These are phyloP conservation scores for Parasteatoda lunata DNA, from an alignment of 2,888 invertebrate species.

Conservation along the genomic window DNA sequence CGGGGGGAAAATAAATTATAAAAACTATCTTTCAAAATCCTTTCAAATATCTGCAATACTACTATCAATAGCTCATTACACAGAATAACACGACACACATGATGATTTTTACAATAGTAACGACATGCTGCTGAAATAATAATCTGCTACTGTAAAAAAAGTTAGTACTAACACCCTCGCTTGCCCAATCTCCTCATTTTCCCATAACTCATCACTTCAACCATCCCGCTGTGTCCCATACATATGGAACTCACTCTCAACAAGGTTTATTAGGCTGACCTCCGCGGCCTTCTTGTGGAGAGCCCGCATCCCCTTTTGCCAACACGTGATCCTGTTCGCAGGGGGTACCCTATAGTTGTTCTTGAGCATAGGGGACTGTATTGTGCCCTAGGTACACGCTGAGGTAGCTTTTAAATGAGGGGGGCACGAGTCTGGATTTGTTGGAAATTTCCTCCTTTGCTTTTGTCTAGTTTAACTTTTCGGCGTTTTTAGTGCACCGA, in stretches of 20 bases:
- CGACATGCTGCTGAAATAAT: constrained; percentile 25
- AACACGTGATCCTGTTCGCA: constrained; percentile 43
- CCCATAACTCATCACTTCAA: constrained; percentile 33
- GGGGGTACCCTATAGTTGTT: constrained; percentile 48
- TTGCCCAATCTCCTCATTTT: constrained; percentile 18
- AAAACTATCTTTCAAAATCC: no score
- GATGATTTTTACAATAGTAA: no score
- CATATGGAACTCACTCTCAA: constrained; percentile 33
- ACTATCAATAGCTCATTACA: no score
- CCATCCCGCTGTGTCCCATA: constrained; percentile 31
- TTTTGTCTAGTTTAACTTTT: neutral
- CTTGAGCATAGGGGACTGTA: constrained; percentile 21
- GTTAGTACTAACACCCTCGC: neutral
- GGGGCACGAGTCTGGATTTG: constrained; percentile 6
- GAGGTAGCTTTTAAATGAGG: constrained; percentile 50
- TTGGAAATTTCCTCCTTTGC: constrained; percentile 11
- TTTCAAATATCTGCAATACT: no score
- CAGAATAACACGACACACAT: no score
- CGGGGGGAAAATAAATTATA: no score
- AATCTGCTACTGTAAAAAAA: neutral
- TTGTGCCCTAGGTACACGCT: constrained; percentile 30
- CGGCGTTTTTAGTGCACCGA: neutral
- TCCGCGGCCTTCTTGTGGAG: neutral
- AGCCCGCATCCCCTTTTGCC: constrained; percentile 49
- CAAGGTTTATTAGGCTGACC: constrained; percentile 33